Evolutionary conservation across 2,113 vertebrate species (phyloP).

Genomic region (Piprites chloris): DNA sequence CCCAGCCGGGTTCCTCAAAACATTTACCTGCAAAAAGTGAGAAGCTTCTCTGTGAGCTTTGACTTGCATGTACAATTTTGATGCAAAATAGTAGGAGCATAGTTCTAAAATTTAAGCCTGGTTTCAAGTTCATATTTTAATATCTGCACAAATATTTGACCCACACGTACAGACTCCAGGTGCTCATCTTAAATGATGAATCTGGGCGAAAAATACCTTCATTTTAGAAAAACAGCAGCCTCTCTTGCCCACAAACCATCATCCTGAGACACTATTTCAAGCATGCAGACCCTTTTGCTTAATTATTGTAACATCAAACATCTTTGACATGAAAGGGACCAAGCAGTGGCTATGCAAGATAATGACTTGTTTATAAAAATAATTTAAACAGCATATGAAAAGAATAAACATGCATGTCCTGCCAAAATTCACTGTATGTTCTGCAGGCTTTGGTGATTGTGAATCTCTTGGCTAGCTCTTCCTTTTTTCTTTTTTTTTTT

Average conservation of each 20-base stretch:
- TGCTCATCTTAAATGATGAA: not conserved
- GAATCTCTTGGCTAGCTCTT: slow-evolving; percentile 36
- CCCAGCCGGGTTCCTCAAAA: not conserved
- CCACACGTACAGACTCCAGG: not conserved
- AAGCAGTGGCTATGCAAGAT: slow-evolving; percentile 61
- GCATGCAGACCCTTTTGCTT: slow-evolving; percentile 35
- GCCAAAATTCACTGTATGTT: slow-evolving; percentile 43
- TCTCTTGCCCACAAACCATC: slow-evolving; percentile 2
- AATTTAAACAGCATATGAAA: slow-evolving; percentile 56
- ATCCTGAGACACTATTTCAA: slow-evolving; percentile 3
- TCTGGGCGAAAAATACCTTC: not conserved
- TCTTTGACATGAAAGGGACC: slow-evolving; percentile 45
- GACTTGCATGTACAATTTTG: not conserved
- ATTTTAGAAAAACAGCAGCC: not conserved
- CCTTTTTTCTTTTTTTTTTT: not conserved
- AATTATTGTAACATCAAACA: slow-evolving; percentile 56
- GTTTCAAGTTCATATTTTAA: not conserved
- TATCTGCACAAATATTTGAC: not conserved
- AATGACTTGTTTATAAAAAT: slow-evolving; percentile 60
- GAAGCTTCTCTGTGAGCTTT: not conserved
- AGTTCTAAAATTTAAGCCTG: not conserved
- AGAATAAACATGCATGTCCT: slow-evolving; percentile 47
- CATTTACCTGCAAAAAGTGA: not conserved
- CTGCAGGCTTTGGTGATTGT: slow-evolving; percentile 5
- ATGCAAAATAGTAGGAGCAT: not conserved